Base-by-base conservation (phyloP, 1,140 invertebrate genomes). In the Drosophila pallidifrons region DNA sequence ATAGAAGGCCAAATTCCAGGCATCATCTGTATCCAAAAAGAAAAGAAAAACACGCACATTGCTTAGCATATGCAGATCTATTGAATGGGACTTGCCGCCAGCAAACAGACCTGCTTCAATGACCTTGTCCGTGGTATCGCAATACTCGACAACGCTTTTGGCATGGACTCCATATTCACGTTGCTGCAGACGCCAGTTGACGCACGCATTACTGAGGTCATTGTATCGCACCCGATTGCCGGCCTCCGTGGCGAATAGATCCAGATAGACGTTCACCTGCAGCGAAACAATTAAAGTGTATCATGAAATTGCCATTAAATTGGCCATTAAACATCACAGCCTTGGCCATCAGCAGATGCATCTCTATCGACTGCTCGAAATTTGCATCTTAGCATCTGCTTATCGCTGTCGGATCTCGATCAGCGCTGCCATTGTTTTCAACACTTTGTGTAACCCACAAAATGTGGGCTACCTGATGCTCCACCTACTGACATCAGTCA, bases 121-220 rank as follows among this genome's bases (percentile, higher is more conserved):
- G 13, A 79, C 72, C 8, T 67, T 77, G 30, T 68, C 81, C 4
- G 85, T 71, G 16, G 75, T 61, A 11, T 67, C 77, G 49, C 91
- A 92, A 72, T 92, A 92, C 69, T 92, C 87, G 58, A 92, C 75
- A 3, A 83, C 78, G 38, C 87, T 92, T 43, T 83, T 82, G 49
- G 89, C 91, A 35, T 49, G 74, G 38, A 92, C 35, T 10, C 73
- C 77, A 54, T 70, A 81, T 16, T 74, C 67, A 4, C 75, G 77
- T 13, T 71, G 66, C 45, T 74, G 60, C 38, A 92, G 58, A 45
- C 86, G 75, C 77, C 89, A 83, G 54, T 92, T 92, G 10, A 92
- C 64, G 30, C 91, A 92, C 70, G 73, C 63, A 60, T 91, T 92
- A 28, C 75, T 73, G 16, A 90, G 65, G 5, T 57, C 63, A 59